Percentiles rank a stretch among this genome's conserved stretches.
Conservation (phyloP, 2,888 invertebrate species). For the Shargacucullia verbasci region DNA sequence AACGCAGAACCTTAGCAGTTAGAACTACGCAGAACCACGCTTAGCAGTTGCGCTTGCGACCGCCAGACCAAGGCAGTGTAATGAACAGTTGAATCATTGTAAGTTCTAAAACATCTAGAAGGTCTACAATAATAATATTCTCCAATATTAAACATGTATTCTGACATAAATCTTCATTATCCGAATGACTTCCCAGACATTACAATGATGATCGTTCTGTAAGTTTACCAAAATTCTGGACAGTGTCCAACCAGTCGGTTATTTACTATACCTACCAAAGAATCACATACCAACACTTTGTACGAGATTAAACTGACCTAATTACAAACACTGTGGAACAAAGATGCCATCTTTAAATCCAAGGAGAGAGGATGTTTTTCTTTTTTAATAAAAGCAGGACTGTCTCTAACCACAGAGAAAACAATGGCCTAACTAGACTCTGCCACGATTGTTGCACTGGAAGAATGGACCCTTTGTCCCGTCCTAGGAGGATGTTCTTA, state of each 20-base stretch:
- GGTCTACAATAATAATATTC: too few relatives aligned
- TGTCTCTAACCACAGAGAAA: conserved; percentile 63
- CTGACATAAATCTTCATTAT: conserved; percentile 8
- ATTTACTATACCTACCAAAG: conserved; percentile 32
- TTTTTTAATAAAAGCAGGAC: conserved; percentile 67
- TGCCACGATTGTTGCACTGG: conserved; percentile 71
- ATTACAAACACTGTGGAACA: conserved; percentile 40
- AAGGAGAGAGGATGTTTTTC: conserved; percentile 28
- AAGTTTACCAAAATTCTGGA: conserved; percentile 40
- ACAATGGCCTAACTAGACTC: conserved; percentile 80
- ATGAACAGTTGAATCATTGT: too few relatives aligned
- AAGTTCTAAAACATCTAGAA: too few relatives aligned
- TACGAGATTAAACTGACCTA: conserved; percentile 52
- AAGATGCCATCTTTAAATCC: conserved; percentile 28
- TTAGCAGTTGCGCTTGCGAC: too few relatives aligned
- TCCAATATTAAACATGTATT: not conserved
- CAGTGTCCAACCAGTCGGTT: conserved; percentile 38
- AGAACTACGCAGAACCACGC: too few relatives aligned
- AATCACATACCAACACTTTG: conserved; percentile 37
- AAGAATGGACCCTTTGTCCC: conserved; percentile 78
- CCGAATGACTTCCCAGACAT: conserved; percentile 11
- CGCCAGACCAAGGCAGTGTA: too few relatives aligned
- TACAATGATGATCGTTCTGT: conserved; percentile 14
- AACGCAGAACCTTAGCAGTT: too few relatives aligned
- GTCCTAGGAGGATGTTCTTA: conserved; percentile 69